Base-by-base conservation (phyloP, 2,113 vertebrate species). In the Rhinolophus ferrumequinum region DNA sequence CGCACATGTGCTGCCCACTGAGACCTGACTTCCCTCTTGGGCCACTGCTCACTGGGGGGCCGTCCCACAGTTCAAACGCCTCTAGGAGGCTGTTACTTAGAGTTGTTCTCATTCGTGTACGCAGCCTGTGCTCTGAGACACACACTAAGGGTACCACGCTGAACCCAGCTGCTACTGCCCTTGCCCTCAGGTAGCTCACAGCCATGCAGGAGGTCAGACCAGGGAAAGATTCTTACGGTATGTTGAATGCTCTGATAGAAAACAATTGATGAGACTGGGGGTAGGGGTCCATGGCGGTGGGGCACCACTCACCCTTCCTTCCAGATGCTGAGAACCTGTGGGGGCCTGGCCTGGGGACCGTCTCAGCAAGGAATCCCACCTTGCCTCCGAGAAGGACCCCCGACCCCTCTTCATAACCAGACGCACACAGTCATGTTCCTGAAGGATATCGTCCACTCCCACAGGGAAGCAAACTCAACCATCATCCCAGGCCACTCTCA, bases 241-340 rank as follows among this genome's bases (percentile, higher is more conserved):
- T 21, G 41, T 9, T 15, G 12, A n/a, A 13, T 0, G 33, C 6
- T 19, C 35, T 33, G 58, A 47, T 1, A 56, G 50, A 62, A 66
- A 44, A 12, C 4, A 44, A 26, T 2, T 26, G 41, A 12, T 11
- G 52, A 88, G 67, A 35, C 15, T 2, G 3, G 21, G 18, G 26
- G 0, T 69, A 13, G 47, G 15, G 14, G 35, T 22, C 5, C 52
- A 56, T 3, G 24, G 0, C 3, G 18, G 3, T 47, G 18, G 56
- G 13, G 4, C 6, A 44, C 9, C 6, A 0, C 35, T 13, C 24
- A 13, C 9, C 8, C 24, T 52, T 72, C 64, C 56, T 62, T 58
- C 19, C 7, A 64, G 67, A 86, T 54, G 19, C 28, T 38, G n/a
- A 44, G 82, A 41, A 82, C n/a, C 72, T 58, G 13, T 50, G 14